Percentiles rank a stretch among this genome's conserved stretches.
phyloP scores from a whole-genome alignment of 2,113 vertebrate genomes.

The Grammomys surdaster region DNA sequence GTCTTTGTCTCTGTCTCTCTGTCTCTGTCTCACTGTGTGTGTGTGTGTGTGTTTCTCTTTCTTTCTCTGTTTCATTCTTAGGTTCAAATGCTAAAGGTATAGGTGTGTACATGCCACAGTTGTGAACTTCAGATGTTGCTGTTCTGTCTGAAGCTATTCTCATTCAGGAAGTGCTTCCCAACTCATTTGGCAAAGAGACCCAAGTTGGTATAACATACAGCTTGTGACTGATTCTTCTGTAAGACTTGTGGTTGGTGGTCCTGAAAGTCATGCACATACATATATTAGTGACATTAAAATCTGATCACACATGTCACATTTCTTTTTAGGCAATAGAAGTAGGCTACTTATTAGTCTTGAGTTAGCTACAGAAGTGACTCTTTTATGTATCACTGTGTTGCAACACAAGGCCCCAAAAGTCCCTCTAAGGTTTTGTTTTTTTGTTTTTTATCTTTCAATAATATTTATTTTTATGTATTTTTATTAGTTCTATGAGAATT shows the following conservation, averaged over 20 bases:
- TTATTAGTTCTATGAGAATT: background rate
- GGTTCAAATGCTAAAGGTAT: background rate
- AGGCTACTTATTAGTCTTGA: background rate
- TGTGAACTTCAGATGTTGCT: background rate
- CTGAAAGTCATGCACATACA: background rate
- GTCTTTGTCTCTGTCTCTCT: no score
- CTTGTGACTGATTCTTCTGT: background rate
- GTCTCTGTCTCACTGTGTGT: no score
- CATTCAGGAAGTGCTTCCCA: background rate
- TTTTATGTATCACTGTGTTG: background rate
- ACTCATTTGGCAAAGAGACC: background rate
- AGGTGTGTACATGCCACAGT: background rate
- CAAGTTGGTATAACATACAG: background rate
- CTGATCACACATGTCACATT: background rate
- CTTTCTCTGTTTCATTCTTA: background rate
- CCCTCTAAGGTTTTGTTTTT: background rate
- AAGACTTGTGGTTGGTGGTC: background rate
- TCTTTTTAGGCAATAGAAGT: background rate
- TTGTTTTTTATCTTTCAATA: background rate
- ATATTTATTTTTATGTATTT: background rate
- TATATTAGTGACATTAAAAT: background rate
- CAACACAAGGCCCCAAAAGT: background rate
- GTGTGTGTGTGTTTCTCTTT: background rate
- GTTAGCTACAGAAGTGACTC: background rate
- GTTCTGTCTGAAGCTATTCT: background rate